Percentiles rank a stretch among this genome's conserved stretches.
These are phyloP conservation scores for Xylota sylvarum DNA, from an alignment of 2,888 invertebrate species.

Conservation along the genomic window DNA sequence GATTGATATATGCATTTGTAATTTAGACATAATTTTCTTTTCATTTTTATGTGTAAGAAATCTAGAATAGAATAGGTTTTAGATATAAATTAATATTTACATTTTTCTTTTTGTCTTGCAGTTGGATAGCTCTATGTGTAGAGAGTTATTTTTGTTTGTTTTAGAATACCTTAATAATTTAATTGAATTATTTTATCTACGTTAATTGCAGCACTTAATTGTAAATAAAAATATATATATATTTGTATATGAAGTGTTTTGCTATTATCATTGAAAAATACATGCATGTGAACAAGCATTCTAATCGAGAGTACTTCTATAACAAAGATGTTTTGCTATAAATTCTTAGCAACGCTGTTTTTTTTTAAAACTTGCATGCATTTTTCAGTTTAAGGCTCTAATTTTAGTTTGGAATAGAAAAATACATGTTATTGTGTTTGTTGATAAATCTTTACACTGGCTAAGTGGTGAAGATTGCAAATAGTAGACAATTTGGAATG, in stretches of 20 bases:
- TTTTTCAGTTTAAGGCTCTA: conserved; percentile 20
- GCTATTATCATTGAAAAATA: conserved; percentile 30
- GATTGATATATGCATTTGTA: conserved; percentile 29
- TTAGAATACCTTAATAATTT: conserved; percentile 47
- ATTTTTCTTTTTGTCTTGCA: conserved; percentile 23
- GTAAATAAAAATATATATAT: conserved; percentile 40
- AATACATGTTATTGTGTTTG: conserved; percentile 52
- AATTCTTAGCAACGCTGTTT: neutral
- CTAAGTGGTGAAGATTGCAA: conserved; percentile 45
- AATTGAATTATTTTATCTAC: conserved; percentile 64
- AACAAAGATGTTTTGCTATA: neutral
- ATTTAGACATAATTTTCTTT: conserved; percentile 7
- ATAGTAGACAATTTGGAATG: conserved; percentile 66
- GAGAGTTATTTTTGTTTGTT: neutral
- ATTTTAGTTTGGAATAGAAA: conserved; percentile 55
- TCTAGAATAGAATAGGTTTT: conserved; percentile 46
- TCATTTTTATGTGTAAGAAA: conserved; percentile 56
- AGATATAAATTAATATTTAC: conserved; percentile 64
- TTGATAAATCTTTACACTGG: conserved; percentile 39
- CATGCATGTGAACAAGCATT: neutral
- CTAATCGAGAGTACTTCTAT: neutral
- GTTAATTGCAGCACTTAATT: conserved; percentile 19
- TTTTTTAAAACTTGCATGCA: conserved; percentile 23
- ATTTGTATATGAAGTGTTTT: conserved; percentile 26
- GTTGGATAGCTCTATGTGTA: conserved; percentile 20